These are phyloP conservation scores for Falco novaeseelandiae DNA, from an alignment of 2,797 vertebrate genomes.

Conservation along the genomic window DNA sequence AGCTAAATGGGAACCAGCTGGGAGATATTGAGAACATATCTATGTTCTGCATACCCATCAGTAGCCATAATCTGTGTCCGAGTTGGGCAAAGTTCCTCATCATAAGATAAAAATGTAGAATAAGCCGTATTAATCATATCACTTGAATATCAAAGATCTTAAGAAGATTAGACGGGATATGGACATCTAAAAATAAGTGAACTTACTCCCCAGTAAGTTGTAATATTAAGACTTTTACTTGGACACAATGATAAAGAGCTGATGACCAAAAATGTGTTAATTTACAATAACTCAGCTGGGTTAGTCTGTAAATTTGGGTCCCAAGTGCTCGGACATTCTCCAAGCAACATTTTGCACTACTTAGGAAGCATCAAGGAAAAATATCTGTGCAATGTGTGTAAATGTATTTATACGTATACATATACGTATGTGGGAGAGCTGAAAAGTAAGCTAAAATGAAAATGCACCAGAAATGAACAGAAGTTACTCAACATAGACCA, in stretches of 20 bases:
- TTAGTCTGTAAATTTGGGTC: neutral
- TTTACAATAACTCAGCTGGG: neutral
- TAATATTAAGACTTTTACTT: neutral
- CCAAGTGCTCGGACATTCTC: neutral
- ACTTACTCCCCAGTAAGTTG: neutral
- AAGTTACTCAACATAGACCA: neutral
- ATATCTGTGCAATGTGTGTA: neutral
- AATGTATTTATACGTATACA: neutral
- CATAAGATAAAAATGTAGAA: neutral
- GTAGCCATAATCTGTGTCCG: neutral
- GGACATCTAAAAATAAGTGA: neutral
- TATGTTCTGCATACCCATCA: neutral
- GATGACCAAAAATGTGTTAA: neutral
- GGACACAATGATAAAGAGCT: neutral
- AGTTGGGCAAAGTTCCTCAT: neutral
- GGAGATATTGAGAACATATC: accelerated
- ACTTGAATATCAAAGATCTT: neutral
- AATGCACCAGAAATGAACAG: neutral
- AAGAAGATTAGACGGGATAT: neutral
- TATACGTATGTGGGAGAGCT: neutral
- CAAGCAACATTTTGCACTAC: neutral
- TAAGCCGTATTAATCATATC: neutral
- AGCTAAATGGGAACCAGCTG: neutral
- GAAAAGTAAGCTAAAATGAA: neutral
- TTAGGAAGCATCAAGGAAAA: neutral